Evolutionary conservation across 2,888 invertebrate genomes (phyloP), one percentile per base, ranked within the genome.

Genomic region (Melikaiella ostensackeni): DNA sequence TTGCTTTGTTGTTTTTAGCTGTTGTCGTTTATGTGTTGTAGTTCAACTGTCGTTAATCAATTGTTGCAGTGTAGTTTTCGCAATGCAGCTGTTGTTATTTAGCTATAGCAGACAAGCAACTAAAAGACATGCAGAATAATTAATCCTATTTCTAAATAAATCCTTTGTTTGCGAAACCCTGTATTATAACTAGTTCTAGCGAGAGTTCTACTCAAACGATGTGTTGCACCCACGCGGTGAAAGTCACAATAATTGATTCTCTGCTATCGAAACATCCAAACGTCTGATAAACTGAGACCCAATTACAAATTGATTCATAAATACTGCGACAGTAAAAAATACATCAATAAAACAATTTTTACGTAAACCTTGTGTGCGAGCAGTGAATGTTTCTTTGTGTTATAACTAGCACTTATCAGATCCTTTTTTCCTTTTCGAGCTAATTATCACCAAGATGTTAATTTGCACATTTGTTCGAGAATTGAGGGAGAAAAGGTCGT

Each of bases 181-280:
- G 27, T 6, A 5, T 21, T 0, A 59, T 8, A 59, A 21, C 57
- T 27, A 59, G 50, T 21, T 7, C 27, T 16, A 59, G 24, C 6
- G 24, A 59, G 24, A 59, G 57, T 59, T 59, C 13, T 27, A 24
- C 21, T n/a, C 21, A 21, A 55, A 21, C 21, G 57, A 55, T 13
- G 57, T 27, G 84, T 83, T 83, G 86, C 90, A 87, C 90, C 90
- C 88, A 90, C 90, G 86, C 88, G 87, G 90, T 89, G 90, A 91
- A 90, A 91, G 90, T 89, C 86, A 84, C 83, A 82, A 86, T 89
- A 89, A 90, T 90, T 90, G 89, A 89, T 89, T 90, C 88, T 85
- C 84, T 85, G 85, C 86, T 86, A 86, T 86, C 86, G 84, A 85
- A 84, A 85, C 85, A 85, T 85, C 86, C 27, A 27, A 24, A 59